Evolutionary conservation across 2,888 invertebrate genomes (phyloP), one percentile per base, ranked within the genome.

Genomic region (Xestobium rufovillosum): DNA sequence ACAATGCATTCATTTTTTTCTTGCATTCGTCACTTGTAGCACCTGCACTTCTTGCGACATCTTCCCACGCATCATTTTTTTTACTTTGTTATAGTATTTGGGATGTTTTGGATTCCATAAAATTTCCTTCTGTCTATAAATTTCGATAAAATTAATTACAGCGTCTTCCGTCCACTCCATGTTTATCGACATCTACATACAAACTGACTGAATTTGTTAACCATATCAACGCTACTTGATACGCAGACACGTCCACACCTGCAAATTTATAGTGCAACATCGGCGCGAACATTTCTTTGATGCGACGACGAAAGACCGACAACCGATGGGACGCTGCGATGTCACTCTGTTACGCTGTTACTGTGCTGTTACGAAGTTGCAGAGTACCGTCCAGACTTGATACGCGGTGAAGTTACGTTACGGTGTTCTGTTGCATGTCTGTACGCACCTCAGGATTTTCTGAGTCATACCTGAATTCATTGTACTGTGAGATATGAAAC

Each of bases 401-500:
- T n/a, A n/a, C n/a, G n/a, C n/a, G n/a, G n/a, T n/a, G n/a, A n/a
- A n/a, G n/a, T n/a, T n/a, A n/a, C n/a, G n/a, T n/a, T n/a, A n/a
- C n/a, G n/a, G n/a, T n/a, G n/a, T n/a, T n/a, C n/a, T n/a, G n/a
- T n/a, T n/a, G n/a, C n/a, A n/a, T n/a, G n/a, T n/a, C 23, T 23
- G 8, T 23, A 23, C 8, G 6, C 9, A 27, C 11, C 28, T 11
- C 28, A 9, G 31, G 31, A 11, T 31, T 31, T 12, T 14, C 13
- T 9, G 14, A 31, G 4, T 31, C 31, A 14, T 31, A 8, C 13
- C 13, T 13, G 14, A 31, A 31, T 9, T 31, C 14, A 13, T 31
- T 31, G 14, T 31, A 31, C 14, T 14, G 31, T 8, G 14, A 31
- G 9, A 31, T 6, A 13, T 31, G 31, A 15, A 31, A 31, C 8